Evolutionary conservation across 2,113 vertebrate species (phyloP).

Genomic region (Pleuronectes platessa): DNA sequence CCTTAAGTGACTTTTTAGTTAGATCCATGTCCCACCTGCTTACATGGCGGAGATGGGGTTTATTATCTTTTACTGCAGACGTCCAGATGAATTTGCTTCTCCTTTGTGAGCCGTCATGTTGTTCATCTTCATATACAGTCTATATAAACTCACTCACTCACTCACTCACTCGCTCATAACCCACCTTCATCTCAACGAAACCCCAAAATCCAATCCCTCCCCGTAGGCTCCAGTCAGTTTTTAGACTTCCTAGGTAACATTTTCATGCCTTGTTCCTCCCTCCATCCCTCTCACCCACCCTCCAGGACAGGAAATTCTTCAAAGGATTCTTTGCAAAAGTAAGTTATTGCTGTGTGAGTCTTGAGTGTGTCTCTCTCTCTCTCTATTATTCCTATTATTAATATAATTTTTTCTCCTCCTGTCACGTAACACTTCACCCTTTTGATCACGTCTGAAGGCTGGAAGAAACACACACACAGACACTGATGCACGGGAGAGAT

Average conservation of each 20-base stretch:
- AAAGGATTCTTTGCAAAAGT: slow-evolving; percentile 99
- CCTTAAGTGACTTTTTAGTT: too few species aligned
- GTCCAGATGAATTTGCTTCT: too few species aligned
- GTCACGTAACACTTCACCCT: slow-evolving; percentile 66
- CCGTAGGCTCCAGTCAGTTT: slow-evolving; percentile 85
- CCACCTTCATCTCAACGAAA: slow-evolving; percentile 18
- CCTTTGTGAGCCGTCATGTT: neutral
- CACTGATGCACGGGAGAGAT: neutral
- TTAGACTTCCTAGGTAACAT: slow-evolving; percentile 92
- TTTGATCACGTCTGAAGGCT: slow-evolving; percentile 63
- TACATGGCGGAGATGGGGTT: too few species aligned
- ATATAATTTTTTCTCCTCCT: slow-evolving; percentile 15
- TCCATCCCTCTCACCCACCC: slow-evolving; percentile 77
- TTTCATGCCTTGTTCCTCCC: slow-evolving; percentile 94
- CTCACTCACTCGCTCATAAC: slow-evolving; percentile 36
- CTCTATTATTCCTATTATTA: slow-evolving; percentile 7
- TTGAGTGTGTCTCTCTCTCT: slow-evolving; percentile 56
- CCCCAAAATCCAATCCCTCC: slow-evolving; percentile 36
- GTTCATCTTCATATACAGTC: neutral
- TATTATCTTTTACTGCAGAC: neutral
- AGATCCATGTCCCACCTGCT: too few species aligned
- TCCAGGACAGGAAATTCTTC: slow-evolving; percentile 99
- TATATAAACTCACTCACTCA: slow-evolving; percentile 20
- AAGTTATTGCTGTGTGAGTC: slow-evolving; percentile 88
- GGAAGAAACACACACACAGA: slow-evolving; percentile 39